Evolutionary conservation across 2,888 invertebrate genomes (phyloP), one percentile per base, ranked within the genome.

Genomic region (Acleris sparsana): DNA sequence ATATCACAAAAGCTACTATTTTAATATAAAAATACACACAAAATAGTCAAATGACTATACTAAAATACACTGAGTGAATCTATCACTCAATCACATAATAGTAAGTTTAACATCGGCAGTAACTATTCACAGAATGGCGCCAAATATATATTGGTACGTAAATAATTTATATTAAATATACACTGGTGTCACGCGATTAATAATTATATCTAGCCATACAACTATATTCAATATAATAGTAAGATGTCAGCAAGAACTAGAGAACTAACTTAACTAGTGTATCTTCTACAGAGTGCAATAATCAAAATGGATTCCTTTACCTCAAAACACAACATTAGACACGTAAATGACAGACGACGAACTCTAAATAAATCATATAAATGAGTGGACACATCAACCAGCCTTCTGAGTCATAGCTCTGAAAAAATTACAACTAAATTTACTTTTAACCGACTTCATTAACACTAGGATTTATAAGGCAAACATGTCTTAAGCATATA

Each of bases 381-480:
- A 79, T 75, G 78, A 88, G 86, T 91, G 90, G 92, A 89, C 90
- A 84, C 92, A 79, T 87, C 84, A 89, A 92, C 90, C 92, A 92
- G 91, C 91, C 83, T 86, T 70, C 72, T 69, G 86, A 85, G 84
- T 77, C 82, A 78, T 78, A 80, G 79, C 86, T 85, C 85, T 77
- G 75, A 79, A 80, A 77, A 76, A 63, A 80, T 79, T 83, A 85
- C 69, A 80, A 83, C 79, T 84, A 85, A 82, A 80, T 73, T 78
- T 73, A 74, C 67, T 73, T 70, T 22, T 13, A n/a, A 46, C 43
- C 25, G 43, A 25, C 22, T 18, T 60, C 20, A 17, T 80, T 72
- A 79, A 75, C 75, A 74, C 80, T 84, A 84, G 79, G 63, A 69
- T 79, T 87, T 84, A 78, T 82, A 84, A 82, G 80, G 80, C 75